These are phyloP conservation scores for Aphrocallistes beatrix DNA, from an alignment of 37 sponge, comb jelly and placozoan species.

Conservation along the genomic window DNA sequence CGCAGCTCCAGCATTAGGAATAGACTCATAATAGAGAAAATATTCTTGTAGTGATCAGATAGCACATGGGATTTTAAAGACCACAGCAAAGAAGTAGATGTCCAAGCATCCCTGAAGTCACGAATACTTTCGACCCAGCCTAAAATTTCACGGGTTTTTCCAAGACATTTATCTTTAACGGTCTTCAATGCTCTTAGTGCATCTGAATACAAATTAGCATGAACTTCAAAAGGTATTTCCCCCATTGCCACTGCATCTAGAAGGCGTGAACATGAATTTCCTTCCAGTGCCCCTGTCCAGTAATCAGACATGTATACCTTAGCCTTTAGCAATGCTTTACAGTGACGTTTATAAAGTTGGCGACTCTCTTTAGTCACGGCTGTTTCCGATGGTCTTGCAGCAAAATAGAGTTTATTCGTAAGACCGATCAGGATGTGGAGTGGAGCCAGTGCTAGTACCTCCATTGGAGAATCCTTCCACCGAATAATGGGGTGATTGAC, in stretches of 20 bases:
- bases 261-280: not conserved
- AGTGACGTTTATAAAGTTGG: not conserved
- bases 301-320: constrained; percentile 13
- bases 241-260: not conserved
- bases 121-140: not conserved
- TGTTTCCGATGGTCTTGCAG: not conserved
- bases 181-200: constrained; percentile 5
- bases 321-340: not conserved
- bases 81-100: not conserved
- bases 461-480: not conserved
- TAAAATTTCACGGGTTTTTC: constrained; percentile 4
- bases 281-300: not conserved
- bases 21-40: constrained; percentile 2
- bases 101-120: not conserved
- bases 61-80: not conserved
- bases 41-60: constrained; percentile 14
- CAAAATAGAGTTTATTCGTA: not conserved
- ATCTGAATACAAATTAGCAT: not conserved
- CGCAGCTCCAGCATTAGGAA: not conserved
- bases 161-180: not conserved
- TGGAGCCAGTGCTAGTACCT: not conserved
- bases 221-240: not conserved
- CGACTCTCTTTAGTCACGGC: not conserved
- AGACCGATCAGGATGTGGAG: constrained; percentile 3
- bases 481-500: constrained; percentile 5